Evolutionary conservation across 2,797 vertebrate genomes (phyloP), one percentile per base, ranked within the genome.

Genomic region (Bufotes viridis): DNA sequence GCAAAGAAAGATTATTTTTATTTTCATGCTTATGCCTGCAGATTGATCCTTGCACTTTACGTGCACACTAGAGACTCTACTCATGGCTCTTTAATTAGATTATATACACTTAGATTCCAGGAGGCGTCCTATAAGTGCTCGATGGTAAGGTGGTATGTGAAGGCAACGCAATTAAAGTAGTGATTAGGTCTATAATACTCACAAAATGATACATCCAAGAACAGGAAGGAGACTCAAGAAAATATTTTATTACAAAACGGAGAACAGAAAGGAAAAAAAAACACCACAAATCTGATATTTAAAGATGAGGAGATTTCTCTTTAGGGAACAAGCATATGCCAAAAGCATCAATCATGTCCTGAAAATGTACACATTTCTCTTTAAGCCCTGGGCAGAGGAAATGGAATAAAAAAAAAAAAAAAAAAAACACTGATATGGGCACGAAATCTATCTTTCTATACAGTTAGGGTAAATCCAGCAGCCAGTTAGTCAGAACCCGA

Each of bases 401-500:
- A 12, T 12, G 2, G 4, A 18, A 57, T 14, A n/a, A n/a, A n/a
- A n/a, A n/a, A n/a, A n/a, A n/a, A n/a, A n/a, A 34, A 29, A 70
- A 29, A n/a, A 34, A 29, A 34, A 53, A 75, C 78, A 24, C 42
- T 10, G 22, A 60, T 29, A 12, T 11, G 4, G 18, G 83, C 63
- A 15, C 0, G 24, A 17, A 1, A 4, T 34, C 65, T 70, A 63
- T 55, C 0, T 0, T 3, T 22, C 58, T 79, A 58, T 10, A 58
- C 15, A 0, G 9, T 13, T 53, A 5, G 2, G 20, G 22, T 18
- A 15, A 3, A 0, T 0, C 34, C 72, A 83, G 9, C 26, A n/a
- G 55, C 7, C 34, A 49, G 12, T 95, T 88, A 96, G 88, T 96
- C 96, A 1, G 96, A 97, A 51, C 96, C 97, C 0, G 96, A 96